Evolutionary conservation across 2,888 invertebrate species (phyloP).

Genomic region (Megamerina dolium): DNA sequence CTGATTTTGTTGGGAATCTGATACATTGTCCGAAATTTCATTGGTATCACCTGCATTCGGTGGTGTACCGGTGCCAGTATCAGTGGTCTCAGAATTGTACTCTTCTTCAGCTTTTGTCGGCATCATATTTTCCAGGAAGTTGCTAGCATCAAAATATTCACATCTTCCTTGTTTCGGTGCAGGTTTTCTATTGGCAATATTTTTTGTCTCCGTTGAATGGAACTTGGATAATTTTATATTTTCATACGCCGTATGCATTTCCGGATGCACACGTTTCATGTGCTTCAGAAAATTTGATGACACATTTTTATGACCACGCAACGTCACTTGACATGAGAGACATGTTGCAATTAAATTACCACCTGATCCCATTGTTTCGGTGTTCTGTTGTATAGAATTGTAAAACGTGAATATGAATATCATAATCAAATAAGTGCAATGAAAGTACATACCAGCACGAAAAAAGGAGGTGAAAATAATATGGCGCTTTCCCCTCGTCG

Average conservation of each 20-base stretch:
- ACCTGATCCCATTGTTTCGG: too few relatives aligned
- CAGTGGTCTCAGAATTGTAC: slow-evolving; percentile 11
- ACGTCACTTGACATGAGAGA: slow-evolving; percentile 21
- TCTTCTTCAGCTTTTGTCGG: slow-evolving; percentile 7
- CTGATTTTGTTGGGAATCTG: slow-evolving; percentile 3
- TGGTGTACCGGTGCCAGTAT: slow-evolving; percentile 6
- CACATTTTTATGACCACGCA: slow-evolving; percentile 25
- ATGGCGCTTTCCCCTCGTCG: slow-evolving; percentile 20
- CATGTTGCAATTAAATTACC: slow-evolving; percentile 16
- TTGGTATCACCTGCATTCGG: slow-evolving; percentile 8
- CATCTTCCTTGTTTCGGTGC: slow-evolving; percentile 8
- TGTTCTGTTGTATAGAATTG: too few relatives aligned
- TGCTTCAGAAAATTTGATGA: slow-evolving; percentile 27
- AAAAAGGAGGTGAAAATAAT: slow-evolving; percentile 25
- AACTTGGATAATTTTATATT: slow-evolving; percentile 15
- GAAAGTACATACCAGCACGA: slow-evolving; percentile 21
- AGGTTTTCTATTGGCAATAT: background rate
- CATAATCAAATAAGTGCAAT: too few relatives aligned
- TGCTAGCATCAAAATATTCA: slow-evolving; percentile 14
- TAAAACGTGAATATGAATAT: too few relatives aligned
- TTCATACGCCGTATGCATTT: slow-evolving; percentile 24
- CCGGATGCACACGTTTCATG: slow-evolving; percentile 24
- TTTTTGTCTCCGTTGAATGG: background rate
- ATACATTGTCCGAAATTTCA: slow-evolving; percentile 11
- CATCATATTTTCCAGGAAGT: slow-evolving; percentile 11